phyloP scores from a whole-genome alignment of 2,888 invertebrate species.

The Plagodis dolabraria region DNA sequence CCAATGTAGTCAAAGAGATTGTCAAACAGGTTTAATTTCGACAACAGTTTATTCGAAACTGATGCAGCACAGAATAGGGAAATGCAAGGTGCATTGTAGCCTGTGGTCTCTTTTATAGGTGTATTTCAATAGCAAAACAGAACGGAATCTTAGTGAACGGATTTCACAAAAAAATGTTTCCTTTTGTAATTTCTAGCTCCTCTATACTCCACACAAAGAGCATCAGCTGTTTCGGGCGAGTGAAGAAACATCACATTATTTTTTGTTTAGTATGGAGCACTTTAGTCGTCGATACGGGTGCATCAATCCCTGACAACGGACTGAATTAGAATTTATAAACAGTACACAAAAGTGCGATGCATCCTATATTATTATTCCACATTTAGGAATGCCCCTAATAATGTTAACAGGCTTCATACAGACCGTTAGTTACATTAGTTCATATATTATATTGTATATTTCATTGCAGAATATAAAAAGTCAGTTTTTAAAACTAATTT shows the following conservation, averaged over 20 bases:
- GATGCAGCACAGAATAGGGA: not conserved
- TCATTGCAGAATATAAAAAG: too few relatives aligned
- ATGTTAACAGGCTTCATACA: not conserved
- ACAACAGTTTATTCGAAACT: not conserved
- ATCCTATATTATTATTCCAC: not conserved
- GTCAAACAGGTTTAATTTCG: not conserved
- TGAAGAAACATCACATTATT: slow-evolving; percentile 10
- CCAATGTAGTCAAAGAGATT: too few relatives aligned
- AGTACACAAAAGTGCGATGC: slow-evolving; percentile 2
- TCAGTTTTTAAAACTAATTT: too few relatives aligned
- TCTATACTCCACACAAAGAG: slow-evolving; percentile 16
- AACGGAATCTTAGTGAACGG: slow-evolving; percentile 1
- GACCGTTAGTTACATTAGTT: too few relatives aligned
- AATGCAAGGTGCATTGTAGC: slow-evolving; percentile 6
- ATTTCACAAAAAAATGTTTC: slow-evolving; percentile 6
- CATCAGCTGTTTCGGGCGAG: slow-evolving; percentile 35
- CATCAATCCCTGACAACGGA: slow-evolving; percentile 10
- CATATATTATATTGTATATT: too few relatives aligned
- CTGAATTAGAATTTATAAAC: slow-evolving; percentile 23
- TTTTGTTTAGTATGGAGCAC: slow-evolving; percentile 23
- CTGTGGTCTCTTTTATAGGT: too few relatives aligned
- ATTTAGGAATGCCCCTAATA: not conserved
- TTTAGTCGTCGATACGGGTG: slow-evolving; percentile 5
- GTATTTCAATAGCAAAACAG: slow-evolving; percentile 2
- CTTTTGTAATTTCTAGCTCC: not conserved